Evolutionary conservation across 1,140 invertebrate species (phyloP).

Genomic region (Temnothorax longispinosus): DNA sequence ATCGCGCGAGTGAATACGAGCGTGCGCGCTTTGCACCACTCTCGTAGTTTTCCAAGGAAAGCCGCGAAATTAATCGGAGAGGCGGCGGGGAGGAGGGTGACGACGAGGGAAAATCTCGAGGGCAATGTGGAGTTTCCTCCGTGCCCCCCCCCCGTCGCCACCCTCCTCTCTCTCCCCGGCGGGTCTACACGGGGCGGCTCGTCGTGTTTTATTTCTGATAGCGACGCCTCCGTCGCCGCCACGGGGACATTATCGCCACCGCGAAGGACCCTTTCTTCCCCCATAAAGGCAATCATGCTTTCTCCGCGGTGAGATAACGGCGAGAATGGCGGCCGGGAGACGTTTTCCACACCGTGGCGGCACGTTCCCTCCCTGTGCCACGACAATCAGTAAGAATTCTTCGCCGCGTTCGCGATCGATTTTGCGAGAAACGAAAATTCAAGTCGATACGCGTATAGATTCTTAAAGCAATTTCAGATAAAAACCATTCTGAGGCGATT

Average conservation of each 20-base stretch:
- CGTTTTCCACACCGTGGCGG: constrained; percentile 50
- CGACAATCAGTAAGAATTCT: constrained; percentile 34
- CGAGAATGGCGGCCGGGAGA: constrained; percentile 80
- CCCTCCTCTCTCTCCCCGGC: constrained; percentile 41
- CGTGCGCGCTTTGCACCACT: background rate
- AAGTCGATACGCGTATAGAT: background rate
- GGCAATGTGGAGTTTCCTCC: constrained; percentile 45
- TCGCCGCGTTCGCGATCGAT: constrained; percentile 49
- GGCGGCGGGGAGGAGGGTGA: background rate
- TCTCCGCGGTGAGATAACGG: constrained; percentile 83
- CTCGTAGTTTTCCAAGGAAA: constrained; percentile 28
- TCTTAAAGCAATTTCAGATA: background rate
- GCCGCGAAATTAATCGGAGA: constrained; percentile 65
- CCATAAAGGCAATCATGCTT: constrained; percentile 86
- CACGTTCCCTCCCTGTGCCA: constrained; percentile 33
- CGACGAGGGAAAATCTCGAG: constrained; percentile 49
- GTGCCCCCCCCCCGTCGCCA: constrained; percentile 5
- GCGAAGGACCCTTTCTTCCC: constrained; percentile 85
- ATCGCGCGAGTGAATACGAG: constrained; percentile 26
- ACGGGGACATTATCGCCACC: constrained; percentile 84
- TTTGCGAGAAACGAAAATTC: constrained; percentile 23
- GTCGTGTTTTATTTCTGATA: constrained; percentile 85
- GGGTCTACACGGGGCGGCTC: constrained; percentile 42
- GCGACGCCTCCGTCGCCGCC: constrained; percentile 78
- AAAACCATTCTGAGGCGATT: background rate